phyloP scores from a whole-genome alignment of 2,797 vertebrate species.

The Mastacembelus armatus region DNA sequence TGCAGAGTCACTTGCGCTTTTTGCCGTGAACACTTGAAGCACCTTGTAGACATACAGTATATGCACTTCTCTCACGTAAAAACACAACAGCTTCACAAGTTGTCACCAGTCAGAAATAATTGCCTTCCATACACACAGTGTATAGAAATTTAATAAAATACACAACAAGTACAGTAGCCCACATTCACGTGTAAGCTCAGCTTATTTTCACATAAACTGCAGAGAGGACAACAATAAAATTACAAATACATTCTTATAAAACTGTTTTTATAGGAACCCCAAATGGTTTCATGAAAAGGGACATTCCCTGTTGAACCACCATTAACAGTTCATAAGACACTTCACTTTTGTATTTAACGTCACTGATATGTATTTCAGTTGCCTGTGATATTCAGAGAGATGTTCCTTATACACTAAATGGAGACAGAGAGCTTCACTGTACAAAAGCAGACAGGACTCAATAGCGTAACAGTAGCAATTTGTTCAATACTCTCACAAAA shows the following conservation, averaged over 20 bases:
- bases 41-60: slow-evolving; percentile 58
- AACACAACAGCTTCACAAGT: slow-evolving; percentile 60
- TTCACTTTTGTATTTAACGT: slow-evolving; percentile 83
- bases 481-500: slow-evolving; percentile 83
- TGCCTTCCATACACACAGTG: slow-evolving; percentile 95
- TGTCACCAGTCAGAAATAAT: slow-evolving; percentile 88
- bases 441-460: slow-evolving; percentile 88
- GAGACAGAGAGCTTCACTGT: slow-evolving; percentile 83
- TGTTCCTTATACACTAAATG: slow-evolving; percentile 83
- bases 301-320: slow-evolving; percentile 92
- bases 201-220: slow-evolving; percentile 98
- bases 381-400: slow-evolving; percentile 79
- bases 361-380: slow-evolving; percentile 84
- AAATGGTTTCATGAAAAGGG: slow-evolving; percentile 92
- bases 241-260: slow-evolving; percentile 99
- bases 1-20: slow-evolving; percentile 46
- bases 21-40: slow-evolving; percentile 62
- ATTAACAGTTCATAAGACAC: slow-evolving; percentile 86
- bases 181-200: slow-evolving; percentile 99
- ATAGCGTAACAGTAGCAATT: slow-evolving; percentile 85
- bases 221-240: slow-evolving; percentile 97
- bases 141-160: slow-evolving; percentile 99
- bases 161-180: slow-evolving; percentile 95
- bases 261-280: slow-evolving; percentile 91
- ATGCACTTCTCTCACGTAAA: slow-evolving; percentile 59